phyloP scores from a whole-genome alignment of 2,888 invertebrate genomes.

The Yponomeuta cagnagella region DNA sequence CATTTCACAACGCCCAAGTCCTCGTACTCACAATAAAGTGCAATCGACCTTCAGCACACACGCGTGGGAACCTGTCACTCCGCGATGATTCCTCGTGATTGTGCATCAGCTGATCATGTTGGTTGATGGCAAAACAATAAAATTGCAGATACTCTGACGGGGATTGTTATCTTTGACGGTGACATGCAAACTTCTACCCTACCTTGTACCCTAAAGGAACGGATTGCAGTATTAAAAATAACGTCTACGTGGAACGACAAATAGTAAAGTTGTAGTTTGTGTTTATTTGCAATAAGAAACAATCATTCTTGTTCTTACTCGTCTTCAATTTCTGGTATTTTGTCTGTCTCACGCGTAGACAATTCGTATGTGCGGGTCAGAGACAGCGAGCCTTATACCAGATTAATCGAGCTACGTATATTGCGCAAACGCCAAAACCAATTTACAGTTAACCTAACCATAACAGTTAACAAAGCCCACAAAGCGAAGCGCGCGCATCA shows the following conservation, averaged over 20 bases:
- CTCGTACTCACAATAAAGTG: background rate
- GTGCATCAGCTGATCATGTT: background rate
- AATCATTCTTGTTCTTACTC: too few relatives aligned
- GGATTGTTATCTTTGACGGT: background rate
- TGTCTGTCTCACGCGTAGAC: too few relatives aligned
- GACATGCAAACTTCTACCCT: background rate
- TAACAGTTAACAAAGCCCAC: background rate
- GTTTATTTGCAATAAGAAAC: too few relatives aligned
- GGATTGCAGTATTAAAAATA: too few relatives aligned
- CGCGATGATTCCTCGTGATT: background rate
- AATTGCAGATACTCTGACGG: background rate
- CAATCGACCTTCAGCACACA: constrained; percentile 5
- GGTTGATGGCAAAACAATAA: background rate
- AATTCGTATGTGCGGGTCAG: too few relatives aligned
- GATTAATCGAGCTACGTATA: background rate
- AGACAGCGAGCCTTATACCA: too few relatives aligned
- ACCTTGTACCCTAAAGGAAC: too few relatives aligned
- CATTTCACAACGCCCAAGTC: background rate
- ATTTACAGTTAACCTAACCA: constrained; percentile 1
- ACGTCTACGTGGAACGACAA: too few relatives aligned
- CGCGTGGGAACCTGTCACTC: constrained; percentile 10
- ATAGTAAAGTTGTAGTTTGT: too few relatives aligned
- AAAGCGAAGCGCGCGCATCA: background rate
- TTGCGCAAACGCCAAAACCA: background rate
- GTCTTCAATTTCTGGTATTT: too few relatives aligned